phyloP scores from a whole-genome alignment of 2,113 vertebrate genomes.

The Miniopterus natalensis region DNA sequence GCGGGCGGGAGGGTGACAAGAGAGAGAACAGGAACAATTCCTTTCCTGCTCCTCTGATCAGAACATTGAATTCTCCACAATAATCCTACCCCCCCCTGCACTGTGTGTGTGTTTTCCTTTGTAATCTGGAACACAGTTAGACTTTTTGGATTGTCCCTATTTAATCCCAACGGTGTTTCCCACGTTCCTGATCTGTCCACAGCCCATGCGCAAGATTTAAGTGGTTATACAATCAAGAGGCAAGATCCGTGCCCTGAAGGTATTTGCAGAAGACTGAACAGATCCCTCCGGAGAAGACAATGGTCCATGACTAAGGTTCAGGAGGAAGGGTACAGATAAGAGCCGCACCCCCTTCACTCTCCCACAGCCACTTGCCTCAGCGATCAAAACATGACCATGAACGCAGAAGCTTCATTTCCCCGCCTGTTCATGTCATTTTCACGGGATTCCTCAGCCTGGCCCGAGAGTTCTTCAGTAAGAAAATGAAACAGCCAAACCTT shows the following conservation, averaged over 20 bases:
- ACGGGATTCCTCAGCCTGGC: background rate
- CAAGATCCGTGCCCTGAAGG: too few species aligned
- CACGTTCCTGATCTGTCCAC: background rate
- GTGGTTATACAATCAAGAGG: background rate
- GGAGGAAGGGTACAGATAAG: background rate
- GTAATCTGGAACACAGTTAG: background rate
- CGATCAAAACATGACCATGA: background rate
- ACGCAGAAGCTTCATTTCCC: background rate
- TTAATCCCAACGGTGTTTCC: background rate
- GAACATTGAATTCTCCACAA: background rate
- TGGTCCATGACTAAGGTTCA: too few species aligned
- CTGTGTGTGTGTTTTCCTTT: background rate
- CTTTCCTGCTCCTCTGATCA: background rate
- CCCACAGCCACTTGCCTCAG: background rate
- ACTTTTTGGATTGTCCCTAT: background rate
- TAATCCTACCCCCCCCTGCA: too few species aligned
- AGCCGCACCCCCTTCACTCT: background rate
- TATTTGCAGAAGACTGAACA: background rate
- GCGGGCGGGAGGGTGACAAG: accelerated
- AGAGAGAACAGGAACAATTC: background rate
- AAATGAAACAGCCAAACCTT: background rate
- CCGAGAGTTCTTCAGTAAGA: background rate
- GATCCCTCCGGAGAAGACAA: background rate
- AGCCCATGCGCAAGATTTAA: background rate
- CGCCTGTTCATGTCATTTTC: background rate